These are phyloP conservation scores for Conistra vaccinii DNA, from an alignment of 2,888 invertebrate species.

Conservation along the genomic window DNA sequence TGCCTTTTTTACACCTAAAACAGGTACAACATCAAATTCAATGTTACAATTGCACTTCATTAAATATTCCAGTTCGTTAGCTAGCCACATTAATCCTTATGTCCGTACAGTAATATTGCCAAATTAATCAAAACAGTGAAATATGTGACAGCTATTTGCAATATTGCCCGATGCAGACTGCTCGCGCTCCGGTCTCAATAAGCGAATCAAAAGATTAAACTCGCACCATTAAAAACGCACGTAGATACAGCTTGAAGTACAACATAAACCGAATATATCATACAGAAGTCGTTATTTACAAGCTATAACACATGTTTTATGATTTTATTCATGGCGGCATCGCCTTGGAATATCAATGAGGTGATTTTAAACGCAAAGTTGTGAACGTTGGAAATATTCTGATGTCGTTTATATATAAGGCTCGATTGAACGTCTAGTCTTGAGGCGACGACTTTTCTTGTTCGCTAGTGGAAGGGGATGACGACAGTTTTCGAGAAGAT, in stretches of 20 bases:
- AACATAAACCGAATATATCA: conserved; percentile 18
- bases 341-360: conserved; percentile 47
- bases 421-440: not conserved
- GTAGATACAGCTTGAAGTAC: not conserved
- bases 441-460: conserved; percentile 10
- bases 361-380: conserved; percentile 35
- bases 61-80: too few relatives aligned
- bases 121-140: too few relatives aligned
- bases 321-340: conserved; percentile 40
- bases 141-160: too few relatives aligned
- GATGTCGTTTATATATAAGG: conserved; percentile 1
- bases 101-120: too few relatives aligned
- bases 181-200: too few relatives aligned
- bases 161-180: too few relatives aligned
- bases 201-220: too few relatives aligned
- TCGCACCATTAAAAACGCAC: not conserved
- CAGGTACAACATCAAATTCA: too few relatives aligned
- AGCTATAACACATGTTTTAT: conserved; percentile 47
- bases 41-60: too few relatives aligned
- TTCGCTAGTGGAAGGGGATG: not conserved
- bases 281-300: conserved; percentile 37
- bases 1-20: too few relatives aligned
- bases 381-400: conserved; percentile 36
- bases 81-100: too few relatives aligned
- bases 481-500: conserved; percentile 4